Percentiles rank a stretch among this genome's conserved stretches.
Conservation (phyloP, 1,140 invertebrate species). For the Stegodyphus dumicola region DNA sequence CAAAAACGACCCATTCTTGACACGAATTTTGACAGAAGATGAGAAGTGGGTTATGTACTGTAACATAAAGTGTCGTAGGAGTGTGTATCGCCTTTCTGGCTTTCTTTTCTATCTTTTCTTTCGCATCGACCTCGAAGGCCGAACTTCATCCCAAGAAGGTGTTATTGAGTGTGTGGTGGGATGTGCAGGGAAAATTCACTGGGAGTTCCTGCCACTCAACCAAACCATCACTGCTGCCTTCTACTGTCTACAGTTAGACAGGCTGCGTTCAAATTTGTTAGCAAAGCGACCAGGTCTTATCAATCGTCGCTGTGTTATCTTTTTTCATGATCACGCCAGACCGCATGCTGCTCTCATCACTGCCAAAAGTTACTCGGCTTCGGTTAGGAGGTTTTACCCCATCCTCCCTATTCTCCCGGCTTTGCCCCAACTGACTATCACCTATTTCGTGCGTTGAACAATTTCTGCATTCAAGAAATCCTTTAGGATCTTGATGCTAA, state of each 20-base stretch:
- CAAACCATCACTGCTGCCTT: not conserved
- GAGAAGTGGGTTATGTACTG: not conserved
- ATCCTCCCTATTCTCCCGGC: not conserved
- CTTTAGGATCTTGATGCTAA: not conserved
- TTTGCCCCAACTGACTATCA: not conserved
- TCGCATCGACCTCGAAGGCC: not conserved
- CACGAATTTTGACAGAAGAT: too few relatives aligned
- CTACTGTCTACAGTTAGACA: too few relatives aligned
- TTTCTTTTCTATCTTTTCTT: too few relatives aligned
- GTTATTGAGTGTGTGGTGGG: too few relatives aligned
- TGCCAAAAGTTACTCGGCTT: not conserved
- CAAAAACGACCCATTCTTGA: too few relatives aligned
- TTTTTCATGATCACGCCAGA: too few relatives aligned
- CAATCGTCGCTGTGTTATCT: too few relatives aligned
- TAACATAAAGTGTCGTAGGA: not conserved
- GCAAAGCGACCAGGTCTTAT: not conserved
- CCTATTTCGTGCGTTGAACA: too few relatives aligned
- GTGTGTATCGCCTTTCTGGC: not conserved
- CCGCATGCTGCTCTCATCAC: not conserved
- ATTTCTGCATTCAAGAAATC: not conserved
- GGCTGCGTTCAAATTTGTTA: not conserved
- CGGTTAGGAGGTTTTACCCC: not conserved
- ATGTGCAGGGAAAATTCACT: not conserved
- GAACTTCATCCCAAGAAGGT: slow-evolving; percentile 9
- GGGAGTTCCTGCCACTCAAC: not conserved